Conservation (phyloP, 2,888 invertebrate genomes). For the Argyra leucocephala region DNA sequence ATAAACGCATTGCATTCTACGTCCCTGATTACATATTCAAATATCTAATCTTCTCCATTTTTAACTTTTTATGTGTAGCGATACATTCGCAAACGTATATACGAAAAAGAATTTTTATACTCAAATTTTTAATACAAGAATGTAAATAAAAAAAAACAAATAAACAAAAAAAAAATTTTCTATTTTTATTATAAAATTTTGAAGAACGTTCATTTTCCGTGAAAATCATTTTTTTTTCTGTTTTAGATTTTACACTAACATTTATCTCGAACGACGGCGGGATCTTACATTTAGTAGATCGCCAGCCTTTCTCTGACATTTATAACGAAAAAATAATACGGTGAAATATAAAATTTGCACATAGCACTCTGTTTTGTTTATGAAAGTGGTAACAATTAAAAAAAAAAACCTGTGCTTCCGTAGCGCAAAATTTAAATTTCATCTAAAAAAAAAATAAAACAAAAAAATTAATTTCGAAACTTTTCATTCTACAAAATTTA, state of each 20-base stretch:
- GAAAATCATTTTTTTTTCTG: background rate
- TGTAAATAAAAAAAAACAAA: background rate
- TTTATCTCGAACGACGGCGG: conserved; percentile 46
- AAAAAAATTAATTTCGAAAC: background rate
- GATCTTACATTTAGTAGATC: conserved; percentile 47
- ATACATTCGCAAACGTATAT: no score
- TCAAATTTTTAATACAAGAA: background rate
- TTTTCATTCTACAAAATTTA: background rate
- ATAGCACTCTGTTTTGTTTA: background rate
- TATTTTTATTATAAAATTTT: background rate
- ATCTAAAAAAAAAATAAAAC: background rate
- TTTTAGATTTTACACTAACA: conserved; percentile 39
- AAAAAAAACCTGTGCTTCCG: conserved; percentile 22
- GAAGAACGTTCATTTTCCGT: background rate
- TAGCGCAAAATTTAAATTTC: background rate
- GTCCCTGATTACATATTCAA: no score
- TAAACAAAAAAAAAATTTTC: background rate
- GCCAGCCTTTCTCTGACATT: conserved; percentile 47
- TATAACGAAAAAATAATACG: conserved; percentile 42
- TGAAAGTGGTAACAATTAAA: conserved; percentile 42
- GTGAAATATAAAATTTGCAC: conserved; percentile 30
- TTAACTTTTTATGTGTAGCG: no score
- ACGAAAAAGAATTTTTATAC: no score
- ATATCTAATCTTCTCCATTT: no score
- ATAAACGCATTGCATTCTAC: no score